These are phyloP conservation scores for Etheostoma perlongum DNA, from an alignment of 2,797 vertebrate genomes.

Conservation along the genomic window DNA sequence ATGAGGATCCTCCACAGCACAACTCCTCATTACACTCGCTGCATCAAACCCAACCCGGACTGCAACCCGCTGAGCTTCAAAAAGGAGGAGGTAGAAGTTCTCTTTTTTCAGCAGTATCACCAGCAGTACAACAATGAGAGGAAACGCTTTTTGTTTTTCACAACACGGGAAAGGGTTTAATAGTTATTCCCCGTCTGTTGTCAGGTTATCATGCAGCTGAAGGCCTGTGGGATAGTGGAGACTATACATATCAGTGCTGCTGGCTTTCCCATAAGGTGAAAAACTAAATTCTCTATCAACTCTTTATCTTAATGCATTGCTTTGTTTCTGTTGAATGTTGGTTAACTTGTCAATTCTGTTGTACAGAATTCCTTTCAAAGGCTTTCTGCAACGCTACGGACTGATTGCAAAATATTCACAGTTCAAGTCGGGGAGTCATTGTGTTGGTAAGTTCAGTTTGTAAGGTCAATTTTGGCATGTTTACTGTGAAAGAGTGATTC, in stretches of 20 bases:
- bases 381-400: slow-evolving; percentile 90
- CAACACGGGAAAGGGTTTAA: background rate
- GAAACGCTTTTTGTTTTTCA: background rate
- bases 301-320: background rate
- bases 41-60: slow-evolving; percentile 96
- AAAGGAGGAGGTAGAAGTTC: slow-evolving; percentile 88
- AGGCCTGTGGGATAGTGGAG: slow-evolving; percentile 97
- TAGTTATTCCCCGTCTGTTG: slow-evolving; percentile 19
- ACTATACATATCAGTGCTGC: slow-evolving; percentile 96
- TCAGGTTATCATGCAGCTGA: slow-evolving; percentile 94
- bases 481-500: slow-evolving; percentile 44
- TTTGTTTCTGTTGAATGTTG: slow-evolving; percentile 19
- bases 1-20: slow-evolving; percentile 92
- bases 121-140: background rate
- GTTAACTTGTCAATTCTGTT: slow-evolving; percentile 37
- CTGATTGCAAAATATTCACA: slow-evolving; percentile 78
- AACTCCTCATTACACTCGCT: slow-evolving; percentile 95
- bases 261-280: slow-evolving; percentile 94
- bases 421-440: slow-evolving; percentile 24
- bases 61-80: slow-evolving; percentile 90
- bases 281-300: background rate
- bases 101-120: background rate
- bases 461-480: slow-evolving; percentile 20
- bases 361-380: slow-evolving; percentile 88
- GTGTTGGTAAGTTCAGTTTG: slow-evolving; percentile 74